Base-by-base conservation (phyloP, 2,888 invertebrate genomes). In the Ditylenchus weischeri region DNA sequence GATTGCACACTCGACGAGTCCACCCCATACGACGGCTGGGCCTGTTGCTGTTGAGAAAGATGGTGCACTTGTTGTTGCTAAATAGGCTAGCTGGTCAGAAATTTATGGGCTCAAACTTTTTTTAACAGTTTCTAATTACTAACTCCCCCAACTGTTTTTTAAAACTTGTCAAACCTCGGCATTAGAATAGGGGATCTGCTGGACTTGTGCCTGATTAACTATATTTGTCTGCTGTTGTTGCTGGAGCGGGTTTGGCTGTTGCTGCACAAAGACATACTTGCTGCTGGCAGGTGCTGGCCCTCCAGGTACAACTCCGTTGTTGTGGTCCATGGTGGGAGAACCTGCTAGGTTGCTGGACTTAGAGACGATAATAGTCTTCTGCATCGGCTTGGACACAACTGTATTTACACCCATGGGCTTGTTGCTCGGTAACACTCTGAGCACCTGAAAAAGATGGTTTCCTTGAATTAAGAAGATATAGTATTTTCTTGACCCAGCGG, bases 311-410 rank as follows among this genome's bases (percentile, higher is more conserved):
- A 36, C 47, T 43, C 47, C 54, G 10, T 54, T 21, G 10, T 21
- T 54, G 29, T 54, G 54, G 7, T 29, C 50, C 21, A 18, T 29
- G 13, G 54, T 54, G 21, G 21, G 54, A 11, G 54, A 15, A 13
- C 11, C n/a, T 54, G 54, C 23, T 13, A 43, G 43, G 43, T 43
- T 43, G 43, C 43, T 43, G 15, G 60, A 19, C 29, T 59, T 59
- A 11, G 60, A 43, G 10, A 59, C 60, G 19, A 59, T 35, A 13
- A 59, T 59, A 6, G 60, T 59, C 13, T 59, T 59, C 60, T 59
- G 60, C 11, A 15, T 36, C 10, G 60, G 10, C 13, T 21, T 29
- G 13, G 23, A 21, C 2, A 29, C 23, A 36, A 36, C 60, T 21
- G 60, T 36, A 29, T 59, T 19, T 48, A 18, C 43, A 21, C 43